Evolutionary conservation across 2,888 invertebrate species (phyloP), one percentile per base, ranked within the genome.

Genomic region (Pseudeuparius sepicola): DNA sequence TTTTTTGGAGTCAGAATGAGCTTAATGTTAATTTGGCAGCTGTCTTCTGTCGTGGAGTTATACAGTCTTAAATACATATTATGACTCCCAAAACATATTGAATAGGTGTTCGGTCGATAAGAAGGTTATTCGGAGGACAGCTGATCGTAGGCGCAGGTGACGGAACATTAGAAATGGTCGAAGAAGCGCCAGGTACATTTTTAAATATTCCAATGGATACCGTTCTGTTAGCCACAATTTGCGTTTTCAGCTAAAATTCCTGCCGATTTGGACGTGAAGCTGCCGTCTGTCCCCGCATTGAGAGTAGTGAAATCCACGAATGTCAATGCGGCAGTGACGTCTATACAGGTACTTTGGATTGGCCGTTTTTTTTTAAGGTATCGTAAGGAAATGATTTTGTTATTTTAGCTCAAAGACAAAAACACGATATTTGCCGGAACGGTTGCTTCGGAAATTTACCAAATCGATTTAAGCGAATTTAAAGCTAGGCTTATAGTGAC

Each of bases 81-180:
- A n/a, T n/a, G n/a, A n/a, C n/a, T n/a, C n/a, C n/a, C n/a, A n/a
- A n/a, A n/a, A n/a, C n/a, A n/a, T n/a, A n/a, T n/a, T n/a, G n/a
- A n/a, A 7, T 59, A 65, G 80, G 81, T 12, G 74, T 86, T 1
- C 73, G 78, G 35, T 68, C 75, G 1, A 65, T 84, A 9, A 53
- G 75, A 11, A 65, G 80, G 33, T 57, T 82, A 52, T 65, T 65
- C 0, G 67, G 70, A 31, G 74, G 73, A 0, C 68, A 70, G 39
- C 50, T 86, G 13, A 60, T 90, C 2, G 74, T 92, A 37, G 93
- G 92, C 1, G 76, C 82, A 3, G 93, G 93, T 0, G 81, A 88
- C 60, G 93, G 93, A 0, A 76, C 75, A 0, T 61, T 92, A 0
- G 85, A 87, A 44, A 45, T 84, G 13, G 71, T 84, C 2, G 73